Base-by-base conservation (phyloP, 2,888 invertebrate genomes). In the Dione vanillae region DNA sequence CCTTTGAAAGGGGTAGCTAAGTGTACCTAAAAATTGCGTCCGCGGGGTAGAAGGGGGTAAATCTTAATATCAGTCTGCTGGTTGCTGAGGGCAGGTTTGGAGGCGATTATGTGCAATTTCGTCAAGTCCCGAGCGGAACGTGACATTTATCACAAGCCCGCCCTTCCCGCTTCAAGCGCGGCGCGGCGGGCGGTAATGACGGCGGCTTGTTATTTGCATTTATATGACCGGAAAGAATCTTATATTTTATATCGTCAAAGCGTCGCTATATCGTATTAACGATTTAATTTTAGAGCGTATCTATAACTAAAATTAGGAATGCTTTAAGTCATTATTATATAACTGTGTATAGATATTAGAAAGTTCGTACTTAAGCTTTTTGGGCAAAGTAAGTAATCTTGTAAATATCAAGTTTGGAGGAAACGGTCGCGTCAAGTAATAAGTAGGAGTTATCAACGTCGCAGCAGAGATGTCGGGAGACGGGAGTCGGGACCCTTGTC, bases 21-120 rank as follows among this genome's bases (percentile, higher is more conserved):
- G 45, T 62, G 65, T 51, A 65, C 37, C 82, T 82, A 86, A 89
- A 88, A 87, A 88, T 88, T 86, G 85, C 37, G 54, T 49, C 47
- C 85, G 83, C 83, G 76, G 77, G 72, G 14, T 20, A 20, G 10
- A 6, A 37, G 78, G 78, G 82, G 76, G 78, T 83, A 27, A 83
- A 85, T 88, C 85, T 87, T 85, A 87, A 89, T 85, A 84, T 80
- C 76, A 51, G 69, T 69, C 71, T 78, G 45, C 16, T 27, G 47
- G 61, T 51, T 35, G 65, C 49, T 49, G 49, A 49, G 49, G 49
- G 67, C 52, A 73, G 69, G 37, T 62, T 45, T 27, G 61, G 66
- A 71, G 71, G 58, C 78, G 79, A 83, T 83, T 83, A 83, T 79
- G 81, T 80, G 81, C 82, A 81, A 83, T 85, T 83, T 84, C 72